Percentiles rank a stretch among this genome's conserved stretches.
Evolutionary conservation across 2,797 vertebrate species (phyloP).

Genomic region (Hemibagrus guttatus): DNA sequence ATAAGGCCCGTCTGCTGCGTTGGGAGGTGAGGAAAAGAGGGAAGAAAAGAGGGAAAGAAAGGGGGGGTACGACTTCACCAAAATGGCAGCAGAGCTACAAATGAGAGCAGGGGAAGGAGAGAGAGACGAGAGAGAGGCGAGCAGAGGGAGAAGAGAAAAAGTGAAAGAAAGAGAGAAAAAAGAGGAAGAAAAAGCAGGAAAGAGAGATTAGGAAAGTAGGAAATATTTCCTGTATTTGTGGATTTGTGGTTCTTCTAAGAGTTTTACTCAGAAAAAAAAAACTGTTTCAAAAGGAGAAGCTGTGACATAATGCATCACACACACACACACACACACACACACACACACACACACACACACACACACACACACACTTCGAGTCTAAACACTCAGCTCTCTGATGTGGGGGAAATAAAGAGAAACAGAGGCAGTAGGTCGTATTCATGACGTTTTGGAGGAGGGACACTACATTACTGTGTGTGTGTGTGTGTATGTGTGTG

Average conservation of each 20-base stretch:
- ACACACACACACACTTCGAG: background rate
- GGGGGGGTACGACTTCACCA: background rate
- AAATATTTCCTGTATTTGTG: background rate
- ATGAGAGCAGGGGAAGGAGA: background rate
- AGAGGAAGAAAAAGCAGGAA: background rate
- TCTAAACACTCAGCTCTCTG: background rate
- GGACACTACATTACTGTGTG: background rate
- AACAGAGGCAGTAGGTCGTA: conserved; percentile 4
- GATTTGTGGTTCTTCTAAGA: background rate
- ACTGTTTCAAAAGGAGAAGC: background rate
- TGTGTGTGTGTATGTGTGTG: background rate
- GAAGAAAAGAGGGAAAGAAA: conserved; percentile 8
- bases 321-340: background rate
- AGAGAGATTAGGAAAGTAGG: background rate
- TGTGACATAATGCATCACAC: background rate
- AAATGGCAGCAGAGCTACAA: conserved; percentile 36
- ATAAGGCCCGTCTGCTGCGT: conserved; percentile 59
- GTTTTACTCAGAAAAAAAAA: background rate
- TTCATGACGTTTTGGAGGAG: background rate
- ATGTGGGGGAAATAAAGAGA: conserved; percentile 2
- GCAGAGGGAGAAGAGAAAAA: background rate
- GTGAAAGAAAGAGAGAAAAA: background rate
- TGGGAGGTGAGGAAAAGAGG: conserved; percentile 28
- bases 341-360: conserved; percentile 1
- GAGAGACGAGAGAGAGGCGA: background rate